Percentiles rank a stretch among this genome's conserved stretches.
Conservation (phyloP, 1,140 invertebrate species). For the Parapsyche elsis region DNA sequence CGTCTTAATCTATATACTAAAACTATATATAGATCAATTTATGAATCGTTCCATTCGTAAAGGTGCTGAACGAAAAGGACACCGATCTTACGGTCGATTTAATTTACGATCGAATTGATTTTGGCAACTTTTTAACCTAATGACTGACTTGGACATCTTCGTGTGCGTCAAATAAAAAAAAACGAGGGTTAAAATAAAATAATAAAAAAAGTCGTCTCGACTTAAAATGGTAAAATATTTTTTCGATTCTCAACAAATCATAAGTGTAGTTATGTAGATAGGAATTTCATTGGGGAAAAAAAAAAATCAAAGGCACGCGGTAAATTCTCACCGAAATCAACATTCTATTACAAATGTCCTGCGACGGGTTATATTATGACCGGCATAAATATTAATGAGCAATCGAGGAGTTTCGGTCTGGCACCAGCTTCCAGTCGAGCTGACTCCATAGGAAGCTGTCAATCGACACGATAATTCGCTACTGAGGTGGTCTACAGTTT, state of each 20-base stretch:
- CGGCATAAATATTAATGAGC: constrained; percentile 13
- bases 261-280: not conserved
- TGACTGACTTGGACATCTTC: constrained; percentile 16
- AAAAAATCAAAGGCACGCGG: constrained; percentile 13
- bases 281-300: constrained; percentile 1
- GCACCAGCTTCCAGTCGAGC: constrained; percentile 17
- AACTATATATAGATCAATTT: constrained; percentile 18
- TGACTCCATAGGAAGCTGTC: constrained; percentile 11
- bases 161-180: not conserved
- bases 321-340: constrained; percentile 19
- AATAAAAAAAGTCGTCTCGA: not conserved
- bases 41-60: constrained; percentile 29
- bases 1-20: too few species aligned
- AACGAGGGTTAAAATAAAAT: not conserved
- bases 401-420: not conserved
- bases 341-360: constrained; percentile 1
- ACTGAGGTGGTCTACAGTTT: constrained; percentile 24
- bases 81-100: constrained; percentile 36
- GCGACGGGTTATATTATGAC: not conserved
- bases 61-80: constrained; percentile 37
- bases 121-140: constrained; percentile 44
- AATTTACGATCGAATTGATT: constrained; percentile 40
- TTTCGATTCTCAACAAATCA: not conserved
- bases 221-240: not conserved
- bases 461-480: not conserved